Percentiles rank a stretch among this genome's conserved stretches.
Evolutionary conservation across 2,888 invertebrate species (phyloP).

Genomic region (Macrophya annulata): DNA sequence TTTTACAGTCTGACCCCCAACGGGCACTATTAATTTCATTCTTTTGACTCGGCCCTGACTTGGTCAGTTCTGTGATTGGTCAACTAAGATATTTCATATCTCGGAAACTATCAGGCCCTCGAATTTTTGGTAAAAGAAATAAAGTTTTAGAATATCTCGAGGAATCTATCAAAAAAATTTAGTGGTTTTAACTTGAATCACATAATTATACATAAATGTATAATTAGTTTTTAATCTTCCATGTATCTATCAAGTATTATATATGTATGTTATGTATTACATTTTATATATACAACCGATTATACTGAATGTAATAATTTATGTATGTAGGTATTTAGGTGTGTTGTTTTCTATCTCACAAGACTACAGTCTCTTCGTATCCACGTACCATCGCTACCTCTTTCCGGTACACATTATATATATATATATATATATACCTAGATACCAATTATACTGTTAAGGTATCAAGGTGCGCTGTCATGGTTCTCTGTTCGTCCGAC

Average conservation of each 20-base stretch:
- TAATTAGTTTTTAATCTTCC: too few species aligned
- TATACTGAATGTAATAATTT: not conserved
- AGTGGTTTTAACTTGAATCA: too few species aligned
- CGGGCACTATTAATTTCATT: too few species aligned
- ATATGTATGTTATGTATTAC: not conserved
- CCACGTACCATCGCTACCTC: not conserved
- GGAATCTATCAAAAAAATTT: not conserved
- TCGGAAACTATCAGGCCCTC: not conserved
- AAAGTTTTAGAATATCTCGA: not conserved
- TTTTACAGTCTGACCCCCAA: too few species aligned
- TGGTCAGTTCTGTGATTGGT: too few species aligned
- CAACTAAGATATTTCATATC: not conserved
- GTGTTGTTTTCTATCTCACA: not conserved
- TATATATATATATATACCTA: not conserved
- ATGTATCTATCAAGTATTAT: too few species aligned
- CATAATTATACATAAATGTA: too few species aligned
- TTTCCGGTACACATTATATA: not conserved
- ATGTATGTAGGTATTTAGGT: slow-evolving; percentile 11
- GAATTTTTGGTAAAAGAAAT: not conserved
- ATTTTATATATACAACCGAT: not conserved
- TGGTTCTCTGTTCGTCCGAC: not conserved
- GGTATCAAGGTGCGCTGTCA: not conserved
- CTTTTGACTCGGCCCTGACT: not conserved
- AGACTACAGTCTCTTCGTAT: too few species aligned
- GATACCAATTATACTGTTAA: not conserved